phyloP scores from a whole-genome alignment of 2,113 vertebrate species.

The Ramphastos sulfuratus region DNA sequence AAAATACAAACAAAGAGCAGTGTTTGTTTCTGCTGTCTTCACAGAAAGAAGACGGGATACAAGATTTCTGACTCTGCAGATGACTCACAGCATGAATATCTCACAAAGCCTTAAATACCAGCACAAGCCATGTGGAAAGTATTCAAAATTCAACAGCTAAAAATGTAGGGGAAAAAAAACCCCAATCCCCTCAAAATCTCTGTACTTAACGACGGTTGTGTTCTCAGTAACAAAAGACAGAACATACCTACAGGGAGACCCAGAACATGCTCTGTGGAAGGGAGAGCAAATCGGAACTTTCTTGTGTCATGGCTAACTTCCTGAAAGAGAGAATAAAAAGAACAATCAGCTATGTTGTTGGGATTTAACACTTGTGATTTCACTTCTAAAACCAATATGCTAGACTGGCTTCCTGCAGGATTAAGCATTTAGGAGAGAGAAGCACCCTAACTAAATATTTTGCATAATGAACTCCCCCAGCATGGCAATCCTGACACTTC shows the following conservation, averaged over 20 bases:
- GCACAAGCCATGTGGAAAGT: not conserved
- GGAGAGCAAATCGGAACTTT: slow-evolving; percentile 92
- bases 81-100: not conserved
- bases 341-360: not conserved
- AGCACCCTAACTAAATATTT: not conserved
- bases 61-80: not conserved
- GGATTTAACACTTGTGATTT: not conserved
- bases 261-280: slow-evolving; percentile 83
- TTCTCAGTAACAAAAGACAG: not conserved
- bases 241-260: slow-evolving; percentile 91
- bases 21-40: not conserved
- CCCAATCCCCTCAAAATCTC: not conserved
- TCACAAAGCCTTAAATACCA: not conserved
- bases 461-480: not conserved
- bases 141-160: not conserved
- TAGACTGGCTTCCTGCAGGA: not conserved
- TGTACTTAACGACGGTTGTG: not conserved
- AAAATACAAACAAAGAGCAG: not conserved
- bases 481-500: not conserved
- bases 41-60: not conserved
- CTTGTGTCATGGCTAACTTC: slow-evolving; percentile 92
- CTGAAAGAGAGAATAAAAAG: slow-evolving; percentile 64
- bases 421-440: not conserved
- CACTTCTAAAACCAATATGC: not conserved
- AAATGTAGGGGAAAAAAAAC: not conserved